A percentile compares a stretch with the other conserved stretches of the same genome.
Evolutionary conservation across 2,797 vertebrate genomes (phyloP).

Genomic region (Sebastes nivosus): DNA sequence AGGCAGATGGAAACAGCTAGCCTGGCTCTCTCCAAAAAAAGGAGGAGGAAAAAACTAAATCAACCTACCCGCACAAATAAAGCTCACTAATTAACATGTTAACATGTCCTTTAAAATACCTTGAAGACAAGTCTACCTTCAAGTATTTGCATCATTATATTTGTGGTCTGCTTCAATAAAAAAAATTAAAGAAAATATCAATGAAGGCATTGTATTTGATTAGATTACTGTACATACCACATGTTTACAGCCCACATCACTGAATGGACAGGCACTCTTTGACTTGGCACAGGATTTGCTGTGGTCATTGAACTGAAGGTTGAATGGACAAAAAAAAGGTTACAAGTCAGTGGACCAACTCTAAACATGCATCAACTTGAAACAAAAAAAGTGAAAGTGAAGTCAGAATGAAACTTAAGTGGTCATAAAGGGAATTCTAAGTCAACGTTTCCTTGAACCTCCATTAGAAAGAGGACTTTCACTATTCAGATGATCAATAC

Average conservation of each 20-base stretch:
- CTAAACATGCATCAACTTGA: neutral
- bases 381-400: slow-evolving; percentile 30
- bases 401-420: slow-evolving; percentile 28
- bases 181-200: neutral
- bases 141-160: neutral
- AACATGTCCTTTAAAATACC: neutral
- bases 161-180: neutral
- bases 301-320: slow-evolving; percentile 89
- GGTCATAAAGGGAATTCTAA: neutral
- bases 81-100: neutral
- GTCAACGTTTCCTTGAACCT: neutral
- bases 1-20: neutral
- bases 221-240: slow-evolving; percentile 73
- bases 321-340: neutral
- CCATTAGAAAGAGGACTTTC: neutral
- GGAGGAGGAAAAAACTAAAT: fast-evolving
- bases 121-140: neutral
- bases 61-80: neutral
- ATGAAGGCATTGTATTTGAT: neutral
- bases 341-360: neutral
- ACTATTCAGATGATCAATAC: neutral
- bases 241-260: slow-evolving; percentile 86
- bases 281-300: slow-evolving; percentile 86
- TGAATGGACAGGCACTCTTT: slow-evolving; percentile 89
- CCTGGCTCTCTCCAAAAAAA: neutral